Conservation (phyloP, 1,140 invertebrate species). For the Caenorhabditis brenneri region DNA sequence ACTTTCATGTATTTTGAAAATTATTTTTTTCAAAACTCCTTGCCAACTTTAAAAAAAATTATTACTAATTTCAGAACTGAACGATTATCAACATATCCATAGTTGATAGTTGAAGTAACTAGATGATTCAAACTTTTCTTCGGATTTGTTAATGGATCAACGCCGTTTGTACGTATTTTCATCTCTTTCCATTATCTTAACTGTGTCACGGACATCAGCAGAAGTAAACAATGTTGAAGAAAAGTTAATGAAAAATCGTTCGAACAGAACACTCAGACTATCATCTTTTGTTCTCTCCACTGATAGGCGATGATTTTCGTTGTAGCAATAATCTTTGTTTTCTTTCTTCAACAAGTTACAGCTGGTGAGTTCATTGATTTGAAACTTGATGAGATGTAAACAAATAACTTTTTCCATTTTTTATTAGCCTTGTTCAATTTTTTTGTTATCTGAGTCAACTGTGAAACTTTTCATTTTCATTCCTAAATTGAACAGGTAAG, state of each 20-base stretch:
- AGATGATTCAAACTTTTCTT: neutral
- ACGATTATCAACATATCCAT: too few relatives aligned
- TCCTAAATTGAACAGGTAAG: neutral
- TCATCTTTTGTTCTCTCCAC: neutral
- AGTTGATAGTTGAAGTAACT: too few relatives aligned
- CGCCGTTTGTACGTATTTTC: neutral
- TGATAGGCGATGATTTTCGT: neutral
- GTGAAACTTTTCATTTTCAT: neutral
- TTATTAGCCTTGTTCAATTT: too few relatives aligned
- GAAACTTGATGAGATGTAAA: too few relatives aligned
- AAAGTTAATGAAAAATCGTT: neutral
- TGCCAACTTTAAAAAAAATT: too few relatives aligned
- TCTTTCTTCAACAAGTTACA: too few relatives aligned
- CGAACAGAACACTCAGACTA: neutral
- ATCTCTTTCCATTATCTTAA: neutral
- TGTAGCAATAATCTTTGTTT: neutral
- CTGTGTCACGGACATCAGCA: neutral
- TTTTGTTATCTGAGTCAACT: neutral
- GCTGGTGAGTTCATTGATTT: too few relatives aligned
- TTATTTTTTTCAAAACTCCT: too few relatives aligned
- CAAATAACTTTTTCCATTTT: neutral
- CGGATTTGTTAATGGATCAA: constrained; percentile 14
- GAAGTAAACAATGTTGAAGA: constrained; percentile 6
- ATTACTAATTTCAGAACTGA: too few relatives aligned
- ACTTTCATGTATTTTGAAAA: too few relatives aligned